Evolutionary conservation across 2,888 invertebrate species (phyloP).

Genomic region (Lepetodrilus schrolli): DNA sequence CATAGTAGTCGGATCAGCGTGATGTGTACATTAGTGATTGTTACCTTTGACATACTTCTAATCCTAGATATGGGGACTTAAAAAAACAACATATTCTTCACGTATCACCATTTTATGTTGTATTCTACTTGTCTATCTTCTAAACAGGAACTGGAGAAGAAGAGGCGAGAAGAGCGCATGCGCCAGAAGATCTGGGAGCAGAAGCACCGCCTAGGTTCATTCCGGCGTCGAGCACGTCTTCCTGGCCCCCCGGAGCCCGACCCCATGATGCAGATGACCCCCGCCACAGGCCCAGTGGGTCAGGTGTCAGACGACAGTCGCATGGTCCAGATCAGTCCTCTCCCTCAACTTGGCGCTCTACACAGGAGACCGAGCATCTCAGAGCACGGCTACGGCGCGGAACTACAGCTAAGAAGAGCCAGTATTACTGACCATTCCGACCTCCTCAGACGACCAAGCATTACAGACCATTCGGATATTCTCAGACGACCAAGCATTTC

Average conservation of each 20-base stretch:
- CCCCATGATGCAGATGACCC: conserved; percentile 35
- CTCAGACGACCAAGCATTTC: conserved; percentile 33
- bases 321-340: conserved; percentile 41
- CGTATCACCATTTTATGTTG: too few relatives aligned
- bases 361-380: conserved; percentile 30
- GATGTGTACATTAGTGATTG: too few relatives aligned
- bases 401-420: conserved; percentile 22
- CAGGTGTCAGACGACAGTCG: conserved; percentile 33
- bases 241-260: conserved; percentile 56
- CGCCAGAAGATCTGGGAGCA: conserved; percentile 73
- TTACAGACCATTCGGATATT: conserved; percentile 26
- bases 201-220: conserved; percentile 67
- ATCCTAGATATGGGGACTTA: too few relatives aligned
- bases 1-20: too few relatives aligned
- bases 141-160: conserved; percentile 73
- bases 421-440: conserved; percentile 31
- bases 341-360: conserved; percentile 25
- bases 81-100: too few relatives aligned
- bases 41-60: too few relatives aligned
- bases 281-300: conserved; percentile 33
- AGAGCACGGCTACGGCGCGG: conserved; percentile 20
- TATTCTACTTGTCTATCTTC: too few relatives aligned
- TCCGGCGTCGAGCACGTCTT: conserved; percentile 61
- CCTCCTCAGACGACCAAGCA: conserved; percentile 21
- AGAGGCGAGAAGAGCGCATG: conserved; percentile 70